Percentiles rank a stretch among this genome's conserved stretches.
Conservation (phyloP, 2,797 vertebrate species). For the Botia almorhae region DNA sequence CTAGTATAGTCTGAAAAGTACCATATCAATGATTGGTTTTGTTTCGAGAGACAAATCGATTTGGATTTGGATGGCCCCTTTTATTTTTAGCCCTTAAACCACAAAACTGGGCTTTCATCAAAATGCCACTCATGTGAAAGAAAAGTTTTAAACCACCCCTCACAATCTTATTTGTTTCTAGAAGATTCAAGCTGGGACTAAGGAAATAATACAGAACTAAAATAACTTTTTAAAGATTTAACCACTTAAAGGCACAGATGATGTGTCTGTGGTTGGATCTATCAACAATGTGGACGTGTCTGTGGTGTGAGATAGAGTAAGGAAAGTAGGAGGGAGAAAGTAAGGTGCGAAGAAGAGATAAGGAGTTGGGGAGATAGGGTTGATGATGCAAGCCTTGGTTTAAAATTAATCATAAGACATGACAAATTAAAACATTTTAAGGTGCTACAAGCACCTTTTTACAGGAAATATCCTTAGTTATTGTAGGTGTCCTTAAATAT, state of each 20-base stretch:
- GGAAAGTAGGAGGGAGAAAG: neutral
- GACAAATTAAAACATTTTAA: too few relatives aligned
- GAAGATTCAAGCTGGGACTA: neutral
- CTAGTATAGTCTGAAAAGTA: conserved; percentile 42
- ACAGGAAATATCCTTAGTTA: too few relatives aligned
- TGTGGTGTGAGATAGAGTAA: neutral
- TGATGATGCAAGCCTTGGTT: neutral
- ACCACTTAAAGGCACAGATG: conserved; percentile 43
- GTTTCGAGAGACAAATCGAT: conserved; percentile 16
- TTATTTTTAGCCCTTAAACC: conserved; percentile 28
- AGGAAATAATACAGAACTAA: conserved; percentile 40
- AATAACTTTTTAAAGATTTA: conserved; percentile 44
- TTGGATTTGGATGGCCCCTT: conserved; percentile 6
- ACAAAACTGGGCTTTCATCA: conserved; percentile 35
- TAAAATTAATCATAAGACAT: too few relatives aligned
- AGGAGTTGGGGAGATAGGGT: neutral
- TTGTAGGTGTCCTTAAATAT: too few relatives aligned
- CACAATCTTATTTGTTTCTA: neutral
- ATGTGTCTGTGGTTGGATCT: conserved; percentile 19
- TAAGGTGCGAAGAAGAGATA: neutral
- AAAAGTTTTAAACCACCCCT: neutral
- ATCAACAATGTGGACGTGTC: conserved; percentile 19
- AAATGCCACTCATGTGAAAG: conserved; percentile 19
- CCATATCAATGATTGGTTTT: conserved; percentile 18
- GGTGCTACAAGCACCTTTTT: too few relatives aligned